Conservation (phyloP, 1,140 invertebrate genomes). For the Cydia fagiglandana region DNA sequence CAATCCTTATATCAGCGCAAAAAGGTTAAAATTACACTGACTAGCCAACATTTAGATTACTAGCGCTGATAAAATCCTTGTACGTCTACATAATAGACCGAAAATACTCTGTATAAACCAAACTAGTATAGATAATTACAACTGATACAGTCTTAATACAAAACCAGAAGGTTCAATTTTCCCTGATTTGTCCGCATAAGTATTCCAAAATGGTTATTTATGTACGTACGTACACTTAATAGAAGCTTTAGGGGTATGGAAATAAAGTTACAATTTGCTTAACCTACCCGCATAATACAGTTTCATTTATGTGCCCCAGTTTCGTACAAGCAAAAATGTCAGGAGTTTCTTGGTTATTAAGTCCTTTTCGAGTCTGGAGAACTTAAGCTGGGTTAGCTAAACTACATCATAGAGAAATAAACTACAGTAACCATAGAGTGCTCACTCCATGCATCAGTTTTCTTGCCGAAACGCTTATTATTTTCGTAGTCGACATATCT, state of each 20-base stretch:
- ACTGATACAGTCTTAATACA: neutral
- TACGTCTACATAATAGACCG: neutral
- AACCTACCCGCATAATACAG: neutral
- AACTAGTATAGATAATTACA: neutral
- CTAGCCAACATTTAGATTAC: neutral
- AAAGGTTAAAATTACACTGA: neutral
- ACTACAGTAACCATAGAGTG: too few species aligned
- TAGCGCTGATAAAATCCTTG: neutral
- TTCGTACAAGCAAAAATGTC: neutral
- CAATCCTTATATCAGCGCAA: neutral
- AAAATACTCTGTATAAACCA: neutral
- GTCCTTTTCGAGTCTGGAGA: neutral
- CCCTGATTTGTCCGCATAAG: neutral
- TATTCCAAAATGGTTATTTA: neutral
- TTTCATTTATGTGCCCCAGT: neutral
- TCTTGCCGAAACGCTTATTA: too few species aligned
- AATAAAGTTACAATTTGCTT: neutral
- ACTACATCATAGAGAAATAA: too few species aligned
- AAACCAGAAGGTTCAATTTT: neutral
- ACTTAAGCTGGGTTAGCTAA: neutral
- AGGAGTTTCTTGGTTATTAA: neutral
- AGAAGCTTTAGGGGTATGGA: neutral
- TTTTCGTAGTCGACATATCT: too few species aligned
- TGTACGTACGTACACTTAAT: neutral
- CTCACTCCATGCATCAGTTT: too few species aligned